Conservation (phyloP, 1,140 invertebrate genomes). For the Idris sp. region DNA sequence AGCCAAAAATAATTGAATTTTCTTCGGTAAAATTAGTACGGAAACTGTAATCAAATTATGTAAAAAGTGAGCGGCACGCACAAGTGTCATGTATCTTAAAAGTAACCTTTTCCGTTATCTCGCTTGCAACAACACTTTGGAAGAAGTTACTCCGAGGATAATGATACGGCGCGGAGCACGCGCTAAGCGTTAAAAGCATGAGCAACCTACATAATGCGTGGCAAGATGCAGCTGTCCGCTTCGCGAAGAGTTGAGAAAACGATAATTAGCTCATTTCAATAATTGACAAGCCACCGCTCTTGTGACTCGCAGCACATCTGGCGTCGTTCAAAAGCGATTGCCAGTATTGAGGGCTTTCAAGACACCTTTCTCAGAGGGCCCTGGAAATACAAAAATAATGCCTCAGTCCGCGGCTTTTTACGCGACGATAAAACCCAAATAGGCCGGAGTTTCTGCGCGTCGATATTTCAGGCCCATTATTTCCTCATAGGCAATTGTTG, state of each 20-base stretch:
- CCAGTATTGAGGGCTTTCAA: slow-evolving; percentile 24
- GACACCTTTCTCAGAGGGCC: slow-evolving; percentile 42
- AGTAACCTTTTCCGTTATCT: slow-evolving; percentile 56
- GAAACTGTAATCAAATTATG: slow-evolving; percentile 32
- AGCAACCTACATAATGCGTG: slow-evolving; percentile 48
- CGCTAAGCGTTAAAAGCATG: slow-evolving; percentile 56
- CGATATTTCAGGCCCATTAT: slow-evolving; percentile 63
- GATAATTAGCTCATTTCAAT: slow-evolving; percentile 79
- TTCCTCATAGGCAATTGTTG: slow-evolving; percentile 64
- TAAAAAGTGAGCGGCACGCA: slow-evolving; percentile 34
- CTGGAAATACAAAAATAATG: too few relatives aligned
- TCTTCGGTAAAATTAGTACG: slow-evolving; percentile 15
- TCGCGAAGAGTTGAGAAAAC: slow-evolving; percentile 64
- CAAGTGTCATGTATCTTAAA: slow-evolving; percentile 48
- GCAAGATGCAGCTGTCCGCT: slow-evolving; percentile 55
- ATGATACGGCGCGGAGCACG: slow-evolving; percentile 61
- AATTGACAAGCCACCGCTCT: slow-evolving; percentile 72
- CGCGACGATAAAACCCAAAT: slow-evolving; percentile 71
- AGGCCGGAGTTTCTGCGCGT: slow-evolving; percentile 37
- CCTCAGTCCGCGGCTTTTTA: slow-evolving; percentile 67
- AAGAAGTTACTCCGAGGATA: slow-evolving; percentile 50
- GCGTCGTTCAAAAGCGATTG: slow-evolving; percentile 58
- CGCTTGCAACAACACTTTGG: slow-evolving; percentile 23
- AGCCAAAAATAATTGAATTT: slow-evolving; percentile 32
- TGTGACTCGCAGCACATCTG: slow-evolving; percentile 72